phyloP scores from a whole-genome alignment of 1,140 invertebrate species.

The Macrotrachela quadricornifera region DNA sequence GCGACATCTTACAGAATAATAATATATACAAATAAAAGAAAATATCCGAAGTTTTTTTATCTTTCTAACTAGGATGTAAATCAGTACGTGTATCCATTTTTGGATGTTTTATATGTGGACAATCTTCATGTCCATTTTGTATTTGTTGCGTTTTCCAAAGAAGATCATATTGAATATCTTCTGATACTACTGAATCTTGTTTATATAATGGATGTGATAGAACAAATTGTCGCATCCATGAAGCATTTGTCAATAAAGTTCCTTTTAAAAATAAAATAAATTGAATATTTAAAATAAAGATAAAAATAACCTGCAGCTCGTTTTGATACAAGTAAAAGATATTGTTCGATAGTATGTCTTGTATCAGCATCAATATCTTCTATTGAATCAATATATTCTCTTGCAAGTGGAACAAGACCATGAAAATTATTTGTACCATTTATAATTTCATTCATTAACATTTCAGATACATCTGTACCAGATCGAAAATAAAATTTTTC shows the following conservation, averaged over 20 bases:
- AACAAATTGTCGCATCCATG: slow-evolving; percentile 78
- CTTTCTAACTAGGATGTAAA: too few relatives aligned
- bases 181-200: slow-evolving; percentile 64
- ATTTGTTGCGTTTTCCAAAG: slow-evolving; percentile 37
- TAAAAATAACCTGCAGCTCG: slow-evolving; percentile 40
- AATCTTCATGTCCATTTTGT: slow-evolving; percentile 1
- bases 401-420: slow-evolving; percentile 75
- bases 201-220: slow-evolving; percentile 63
- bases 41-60: too few relatives aligned
- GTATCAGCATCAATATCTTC: slow-evolving; percentile 68
- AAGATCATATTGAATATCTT: slow-evolving; percentile 78
- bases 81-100: too few relatives aligned
- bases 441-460: slow-evolving; percentile 85
- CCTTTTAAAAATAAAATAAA: slow-evolving; percentile 11
- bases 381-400: slow-evolving; percentile 58
- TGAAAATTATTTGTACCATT: slow-evolving; percentile 62
- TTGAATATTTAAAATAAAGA: too few relatives aligned
- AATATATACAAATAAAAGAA: too few relatives aligned
- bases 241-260: slow-evolving; percentile 23
- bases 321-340: slow-evolving; percentile 73
- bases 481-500: slow-evolving; percentile 47
- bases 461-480: slow-evolving; percentile 17
- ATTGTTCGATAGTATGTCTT: slow-evolving; percentile 84
- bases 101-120: not conserved
- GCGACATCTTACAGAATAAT: too few relatives aligned